These are phyloP conservation scores for Hydractinia echinata DNA, from an alignment of 30 jellyfish, hydroid and myxozoan genomes.

Conservation along the genomic window DNA sequence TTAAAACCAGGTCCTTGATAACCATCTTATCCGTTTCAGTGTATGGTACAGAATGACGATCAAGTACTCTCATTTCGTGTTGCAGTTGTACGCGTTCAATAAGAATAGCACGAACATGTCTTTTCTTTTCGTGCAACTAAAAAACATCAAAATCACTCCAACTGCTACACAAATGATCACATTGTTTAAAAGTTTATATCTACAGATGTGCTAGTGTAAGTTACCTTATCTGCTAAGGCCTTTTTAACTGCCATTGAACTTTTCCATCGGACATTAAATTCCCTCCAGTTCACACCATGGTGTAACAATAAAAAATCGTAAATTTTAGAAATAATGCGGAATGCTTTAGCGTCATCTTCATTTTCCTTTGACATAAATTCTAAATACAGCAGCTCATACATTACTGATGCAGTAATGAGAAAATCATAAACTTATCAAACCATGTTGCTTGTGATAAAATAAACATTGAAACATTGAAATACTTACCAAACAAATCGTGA, in stretches of 20 bases:
- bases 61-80: slow-evolving; percentile 84
- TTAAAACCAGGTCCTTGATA: slow-evolving; percentile 57
- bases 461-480: not conserved
- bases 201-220: not conserved
- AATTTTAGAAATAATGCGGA: slow-evolving; percentile 56
- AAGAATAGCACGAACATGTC: slow-evolving; percentile 65
- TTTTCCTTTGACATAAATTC: slow-evolving; percentile 56
- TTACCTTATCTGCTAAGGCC: slow-evolving; percentile 70
- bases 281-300: slow-evolving; percentile 66
- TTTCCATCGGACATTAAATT: slow-evolving; percentile 79
- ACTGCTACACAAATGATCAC: no score
- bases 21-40: slow-evolving; percentile 58
- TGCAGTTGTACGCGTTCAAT: slow-evolving; percentile 85
- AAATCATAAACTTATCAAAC: not conserved
- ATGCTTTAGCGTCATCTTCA: slow-evolving; percentile 86
- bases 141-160: not conserved
- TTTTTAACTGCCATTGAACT: slow-evolving; percentile 61
- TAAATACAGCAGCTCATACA: not conserved
- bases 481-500: slow-evolving; percentile 68
- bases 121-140: slow-evolving; percentile 69
- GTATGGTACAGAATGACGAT: slow-evolving; percentile 66
- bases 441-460: not conserved
- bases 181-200: no score
- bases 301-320: slow-evolving; percentile 57
- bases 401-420: not conserved